A percentile compares a stretch with the other conserved stretches of the same genome.
Evolutionary conservation across 2,113 vertebrate genomes (phyloP).

Genomic region (Accipiter virgatus): DNA sequence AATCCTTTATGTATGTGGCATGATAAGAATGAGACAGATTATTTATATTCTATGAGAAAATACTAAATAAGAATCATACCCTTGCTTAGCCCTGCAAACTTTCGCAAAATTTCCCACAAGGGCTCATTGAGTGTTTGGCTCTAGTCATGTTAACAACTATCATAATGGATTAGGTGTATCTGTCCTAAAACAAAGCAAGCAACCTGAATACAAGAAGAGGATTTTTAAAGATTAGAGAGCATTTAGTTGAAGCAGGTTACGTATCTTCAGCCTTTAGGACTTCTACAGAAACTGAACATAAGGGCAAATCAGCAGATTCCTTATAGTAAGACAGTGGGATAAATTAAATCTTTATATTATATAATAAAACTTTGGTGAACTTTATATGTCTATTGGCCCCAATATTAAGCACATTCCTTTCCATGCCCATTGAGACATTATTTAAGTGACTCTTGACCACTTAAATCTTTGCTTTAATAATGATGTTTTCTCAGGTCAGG

Average conservation of each 20-base stretch:
- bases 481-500: neutral
- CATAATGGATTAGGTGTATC: neutral
- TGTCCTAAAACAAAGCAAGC: neutral
- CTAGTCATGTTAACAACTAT: neutral
- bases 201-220: neutral
- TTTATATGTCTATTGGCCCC: neutral
- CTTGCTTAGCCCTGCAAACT: neutral
- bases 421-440: neutral
- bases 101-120: neutral
- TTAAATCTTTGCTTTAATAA: neutral
- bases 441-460: neutral
- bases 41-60: slow-evolving; percentile 24
- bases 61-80: neutral
- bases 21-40: neutral
- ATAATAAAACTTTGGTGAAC: neutral
- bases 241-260: neutral
- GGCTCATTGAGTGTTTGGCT: neutral
- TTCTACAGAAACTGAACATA: neutral
- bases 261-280: neutral
- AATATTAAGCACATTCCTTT: neutral
- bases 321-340: neutral
- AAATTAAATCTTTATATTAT: neutral
- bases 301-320: neutral
- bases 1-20: neutral
- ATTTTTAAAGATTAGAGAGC: neutral